Base-by-base conservation (phyloP, 2,888 invertebrate species). In the Synergus gifuensis region DNA sequence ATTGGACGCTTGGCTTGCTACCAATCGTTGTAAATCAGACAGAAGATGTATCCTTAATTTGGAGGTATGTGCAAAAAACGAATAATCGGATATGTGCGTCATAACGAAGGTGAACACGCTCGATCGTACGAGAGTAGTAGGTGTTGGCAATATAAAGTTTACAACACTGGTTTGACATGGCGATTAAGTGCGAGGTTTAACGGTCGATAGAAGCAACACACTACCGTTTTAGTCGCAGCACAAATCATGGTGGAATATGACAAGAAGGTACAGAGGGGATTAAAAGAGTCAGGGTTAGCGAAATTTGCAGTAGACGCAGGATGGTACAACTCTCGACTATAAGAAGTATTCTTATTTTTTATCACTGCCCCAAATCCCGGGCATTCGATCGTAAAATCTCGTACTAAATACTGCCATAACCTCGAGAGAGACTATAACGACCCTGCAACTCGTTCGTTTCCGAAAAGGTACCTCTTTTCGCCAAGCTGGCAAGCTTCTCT, bases 151-250 rank as follows among this genome's bases (percentile, higher is more conserved):
- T 88, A 86, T 87, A 86, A 89, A 87, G 84, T 91, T 91, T 91
- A 91, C 90, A 90, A 88, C 90, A 88, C 89, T 88, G 87, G 90
- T 90, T 89, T 90, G 89, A 90, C 90, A 89, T 87, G 90, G 88
- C 91, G 90, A 91, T 92, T 91, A 91, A 91, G 89, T 89, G 89
- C 85, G 85, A 88, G 88, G 89, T 91, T 91, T 92, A 91, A 91
- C 90, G 91, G 89, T 88, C 89, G 88, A 89, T 88, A 83, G 86
- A 79, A 76, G 82, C 82, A 77, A 73, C 77, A 76, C 73, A 49
- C 78, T 66, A 84, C 81, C 83, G 82, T 80, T 80, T 77, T 46
- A 77, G 63, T 46, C 76, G 77, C 76, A 73, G 79, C 85, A 81
- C 84, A 86, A 85, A 86, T 85, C 85, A 84, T 82, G 78, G 60